Conservation (phyloP, 2,113 vertebrate genomes). For the Forbesichthys agassizii region DNA sequence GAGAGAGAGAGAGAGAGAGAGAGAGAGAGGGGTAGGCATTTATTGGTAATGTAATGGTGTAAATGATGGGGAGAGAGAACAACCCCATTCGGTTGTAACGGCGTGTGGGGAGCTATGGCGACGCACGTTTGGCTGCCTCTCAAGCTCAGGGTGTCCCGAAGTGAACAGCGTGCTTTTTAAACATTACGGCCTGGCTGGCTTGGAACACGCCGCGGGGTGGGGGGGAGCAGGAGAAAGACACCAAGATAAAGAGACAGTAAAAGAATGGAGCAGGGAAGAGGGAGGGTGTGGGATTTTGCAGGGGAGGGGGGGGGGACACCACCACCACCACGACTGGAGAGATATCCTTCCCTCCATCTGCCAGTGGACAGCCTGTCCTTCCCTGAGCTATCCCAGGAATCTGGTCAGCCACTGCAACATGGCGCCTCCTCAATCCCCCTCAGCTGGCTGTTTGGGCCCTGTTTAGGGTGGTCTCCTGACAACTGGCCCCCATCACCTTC, state of each 20-base stretch:
- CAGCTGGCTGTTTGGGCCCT: constrained; percentile 74
- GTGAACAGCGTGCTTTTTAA: constrained; percentile 33
- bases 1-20: constrained; percentile 20
- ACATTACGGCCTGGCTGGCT: constrained; percentile 11
- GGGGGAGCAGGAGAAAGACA: constrained; percentile 25
- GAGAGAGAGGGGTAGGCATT: constrained; percentile 17
- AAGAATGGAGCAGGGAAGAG: constrained; percentile 20
- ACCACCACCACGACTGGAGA: constrained; percentile 25
- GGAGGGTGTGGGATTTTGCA: constrained; percentile 29
- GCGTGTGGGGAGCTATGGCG: constrained; percentile 24
- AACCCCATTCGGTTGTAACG: constrained; percentile 29
- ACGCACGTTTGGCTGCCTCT: constrained; percentile 47
- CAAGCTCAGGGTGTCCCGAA: constrained; percentile 37
- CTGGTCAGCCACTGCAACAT: constrained; percentile 71
- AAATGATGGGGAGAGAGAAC: constrained; percentile 43
- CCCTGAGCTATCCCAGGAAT: constrained; percentile 74
- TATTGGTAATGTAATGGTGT: constrained; percentile 47
- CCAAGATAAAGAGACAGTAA: constrained; percentile 35
- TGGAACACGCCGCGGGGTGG: constrained; percentile 4
- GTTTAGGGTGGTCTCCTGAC: constrained; percentile 74
- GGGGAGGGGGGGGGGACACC: constrained; percentile 23
- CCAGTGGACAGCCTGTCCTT: constrained; percentile 65
- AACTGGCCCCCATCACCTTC: constrained; percentile 61
- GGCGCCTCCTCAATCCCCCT: constrained; percentile 73
- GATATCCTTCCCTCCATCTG: constrained; percentile 59